phyloP scores from a whole-genome alignment of 2,888 invertebrate species.

The Rhodophaea formosa region DNA sequence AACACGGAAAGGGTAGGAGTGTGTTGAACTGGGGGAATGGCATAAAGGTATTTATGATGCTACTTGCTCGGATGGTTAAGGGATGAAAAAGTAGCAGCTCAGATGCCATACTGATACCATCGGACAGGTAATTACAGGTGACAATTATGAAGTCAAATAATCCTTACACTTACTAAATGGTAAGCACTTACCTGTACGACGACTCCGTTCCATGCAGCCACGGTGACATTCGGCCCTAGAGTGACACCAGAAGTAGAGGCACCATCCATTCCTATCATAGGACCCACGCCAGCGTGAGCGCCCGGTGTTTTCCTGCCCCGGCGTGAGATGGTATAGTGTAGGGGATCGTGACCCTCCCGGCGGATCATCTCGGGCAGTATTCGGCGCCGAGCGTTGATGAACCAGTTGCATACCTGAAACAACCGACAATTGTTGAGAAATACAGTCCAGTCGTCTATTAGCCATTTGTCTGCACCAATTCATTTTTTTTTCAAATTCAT shows the following conservation, averaged over 20 bases:
- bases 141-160: no score
- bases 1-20: no score
- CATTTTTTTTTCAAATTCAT: no score
- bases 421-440: background rate
- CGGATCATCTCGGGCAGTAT: conserved; percentile 96
- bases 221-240: conserved; percentile 45
- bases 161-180: background rate
- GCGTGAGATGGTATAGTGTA: conserved; percentile 94
- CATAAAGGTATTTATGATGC: no score
- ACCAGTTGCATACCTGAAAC: conserved; percentile 93
- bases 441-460: background rate
- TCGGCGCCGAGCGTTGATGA: conserved; percentile 95
- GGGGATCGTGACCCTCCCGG: conserved; percentile 93
- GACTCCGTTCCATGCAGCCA: conserved; percentile 64
- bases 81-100: no score
- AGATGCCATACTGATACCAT: no score
- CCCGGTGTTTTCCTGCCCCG: conserved; percentile 87
- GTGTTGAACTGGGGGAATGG: no score
- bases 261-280: conserved; percentile 45
- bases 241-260: conserved; percentile 49
- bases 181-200: conserved; percentile 58
- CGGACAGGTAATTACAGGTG: no score
- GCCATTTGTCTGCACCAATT: no score
- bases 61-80: no score
- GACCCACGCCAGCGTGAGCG: conserved; percentile 41